Conservation (phyloP, 2,797 vertebrate genomes). For the Rousettus madagascariensis region DNA sequence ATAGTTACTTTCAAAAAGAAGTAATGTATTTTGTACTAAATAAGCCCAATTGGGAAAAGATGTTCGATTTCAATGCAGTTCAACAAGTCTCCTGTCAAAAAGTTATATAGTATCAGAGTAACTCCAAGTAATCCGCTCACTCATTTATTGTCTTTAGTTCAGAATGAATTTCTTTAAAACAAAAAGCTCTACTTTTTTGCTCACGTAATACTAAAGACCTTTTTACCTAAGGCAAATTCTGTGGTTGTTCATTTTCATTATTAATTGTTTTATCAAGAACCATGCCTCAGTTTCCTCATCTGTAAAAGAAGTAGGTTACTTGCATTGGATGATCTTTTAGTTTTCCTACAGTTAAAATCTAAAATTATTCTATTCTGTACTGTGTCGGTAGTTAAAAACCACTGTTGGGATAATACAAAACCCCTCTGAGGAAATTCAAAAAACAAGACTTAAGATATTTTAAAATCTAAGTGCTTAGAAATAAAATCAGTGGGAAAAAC, state of each 20-base stretch:
- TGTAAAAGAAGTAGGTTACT: background rate
- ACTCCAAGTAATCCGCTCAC: background rate
- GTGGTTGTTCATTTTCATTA: background rate
- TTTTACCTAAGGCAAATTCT: background rate
- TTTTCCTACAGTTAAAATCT: background rate
- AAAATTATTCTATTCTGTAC: background rate
- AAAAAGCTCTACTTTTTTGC: background rate
- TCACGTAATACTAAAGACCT: background rate
- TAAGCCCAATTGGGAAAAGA: background rate
- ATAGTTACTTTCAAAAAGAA: background rate
- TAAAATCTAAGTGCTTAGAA: background rate
- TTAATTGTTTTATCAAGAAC: background rate
- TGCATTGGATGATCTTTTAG: background rate
- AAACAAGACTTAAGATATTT: background rate
- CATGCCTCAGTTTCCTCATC: background rate
- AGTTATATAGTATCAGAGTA: background rate
- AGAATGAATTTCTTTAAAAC: background rate
- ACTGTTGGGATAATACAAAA: background rate
- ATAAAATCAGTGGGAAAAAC: background rate
- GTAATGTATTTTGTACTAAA: constrained; percentile 24
- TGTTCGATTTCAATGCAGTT: background rate
- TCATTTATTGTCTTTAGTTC: background rate
- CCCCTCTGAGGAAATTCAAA: background rate
- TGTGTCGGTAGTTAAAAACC: background rate
- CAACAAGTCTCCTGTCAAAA: background rate